phyloP scores from a whole-genome alignment of 2,797 vertebrate genomes.

The Pelochelys cantorii region DNA sequence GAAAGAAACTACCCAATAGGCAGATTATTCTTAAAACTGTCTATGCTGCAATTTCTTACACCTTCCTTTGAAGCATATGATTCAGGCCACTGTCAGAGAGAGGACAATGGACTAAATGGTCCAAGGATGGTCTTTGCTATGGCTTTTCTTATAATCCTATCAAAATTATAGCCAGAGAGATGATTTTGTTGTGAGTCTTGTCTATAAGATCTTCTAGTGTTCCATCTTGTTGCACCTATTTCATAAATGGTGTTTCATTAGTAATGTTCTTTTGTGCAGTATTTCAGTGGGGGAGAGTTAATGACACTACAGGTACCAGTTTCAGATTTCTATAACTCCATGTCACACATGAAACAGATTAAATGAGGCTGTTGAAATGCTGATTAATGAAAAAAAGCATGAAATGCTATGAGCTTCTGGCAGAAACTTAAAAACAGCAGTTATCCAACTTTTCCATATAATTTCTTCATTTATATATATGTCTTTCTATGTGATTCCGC shows the following conservation, averaged over 20 bases:
- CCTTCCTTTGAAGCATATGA: not conserved
- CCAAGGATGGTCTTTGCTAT: not conserved
- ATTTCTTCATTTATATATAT: not conserved
- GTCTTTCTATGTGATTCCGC: slow-evolving; percentile 2
- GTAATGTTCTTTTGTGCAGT: not conserved
- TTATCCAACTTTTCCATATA: not conserved
- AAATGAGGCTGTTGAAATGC: slow-evolving; percentile 31
- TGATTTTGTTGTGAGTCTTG: not conserved
- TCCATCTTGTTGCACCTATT: not conserved
- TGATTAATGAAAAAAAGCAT: slow-evolving; percentile 26
- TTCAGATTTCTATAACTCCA: slow-evolving; percentile 6
- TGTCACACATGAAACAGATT: slow-evolving; percentile 7
- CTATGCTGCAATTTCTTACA: not conserved
- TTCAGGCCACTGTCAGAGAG: not conserved
- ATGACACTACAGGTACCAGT: not conserved
- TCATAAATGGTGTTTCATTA: not conserved
- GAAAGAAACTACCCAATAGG: not conserved
- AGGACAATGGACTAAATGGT: no score
- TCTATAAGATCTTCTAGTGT: not conserved
- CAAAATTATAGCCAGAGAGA: not conserved
- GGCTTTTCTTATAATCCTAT: not conserved
- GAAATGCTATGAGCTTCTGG: not conserved
- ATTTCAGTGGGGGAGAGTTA: not conserved
- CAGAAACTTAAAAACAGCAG: slow-evolving; percentile 30
- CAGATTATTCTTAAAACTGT: no score